Base-by-base conservation (phyloP, 2,797 vertebrate genomes). In the Philypnodon macrostomus region DNA sequence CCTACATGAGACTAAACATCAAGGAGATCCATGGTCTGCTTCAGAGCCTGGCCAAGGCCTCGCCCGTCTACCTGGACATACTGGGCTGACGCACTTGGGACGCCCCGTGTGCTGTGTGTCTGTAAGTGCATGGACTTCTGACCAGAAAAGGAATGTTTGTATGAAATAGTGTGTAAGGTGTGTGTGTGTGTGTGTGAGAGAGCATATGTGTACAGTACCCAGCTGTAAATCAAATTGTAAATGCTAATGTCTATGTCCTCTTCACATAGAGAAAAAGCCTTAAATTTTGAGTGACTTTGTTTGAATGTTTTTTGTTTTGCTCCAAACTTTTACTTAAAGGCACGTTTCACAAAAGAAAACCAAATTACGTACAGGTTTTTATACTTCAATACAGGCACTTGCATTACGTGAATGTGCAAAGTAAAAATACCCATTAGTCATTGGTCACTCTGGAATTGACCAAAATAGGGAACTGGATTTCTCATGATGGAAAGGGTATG, bases 31-130 rank as follows among this genome's bases (percentile, higher is more conserved):
- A 98, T 86, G 89, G 88, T 53, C 92, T 96, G 65, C 95, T 99
- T 54, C 95, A 95, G 88, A 98, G 93, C 89, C 91, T 99, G 80
- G 93, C 95, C 87, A 98, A 97, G 90, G 94, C 95, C 51, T 99
- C 96, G n/a, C 96, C 96, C 0, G 95, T 98, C 58, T 99, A 98
- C 87, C 91, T 99, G 91, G 96, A 98, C 86, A 97, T 98, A 83
- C 92, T 99, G 87, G 95, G 97, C 88, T 98, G 93, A 94, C 37
- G 42, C 36, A 0, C 34, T 53, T 0, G 47, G 31, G 34, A 45
- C 49, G 18, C 21, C 62, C 71, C 70, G 63, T 68, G 77, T 70
- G 64, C 46, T 64, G 13, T 63, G 58, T 41, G 33, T 70, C 63
- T 58, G 57, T 53, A 50, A 47, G 63, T 62, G 67, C 56, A 61